Percentiles rank a stretch among this genome's conserved stretches.
These are phyloP conservation scores for Drosophila lacertosa DNA, from an alignment of 1,140 invertebrate genomes.

Conservation along the genomic window DNA sequence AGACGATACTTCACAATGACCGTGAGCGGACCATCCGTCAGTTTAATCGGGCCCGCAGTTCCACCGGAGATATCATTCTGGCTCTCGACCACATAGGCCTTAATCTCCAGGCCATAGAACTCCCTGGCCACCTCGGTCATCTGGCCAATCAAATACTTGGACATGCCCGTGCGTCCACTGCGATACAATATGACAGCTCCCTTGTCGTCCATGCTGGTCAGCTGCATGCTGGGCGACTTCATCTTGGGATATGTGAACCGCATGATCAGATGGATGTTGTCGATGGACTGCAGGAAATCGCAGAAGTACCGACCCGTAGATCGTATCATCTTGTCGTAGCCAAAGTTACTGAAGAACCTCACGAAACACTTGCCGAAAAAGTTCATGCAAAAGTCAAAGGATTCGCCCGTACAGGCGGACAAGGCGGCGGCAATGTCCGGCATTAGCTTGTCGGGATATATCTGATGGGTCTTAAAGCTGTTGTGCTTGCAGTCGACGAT, in stretches of 20 bases:
- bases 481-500: conserved; percentile 88
- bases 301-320: conserved; percentile 94
- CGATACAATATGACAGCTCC: conserved; percentile 93
- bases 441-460: conserved; percentile 92
- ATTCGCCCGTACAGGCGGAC: conserved; percentile 84
- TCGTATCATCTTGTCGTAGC: conserved; percentile 92
- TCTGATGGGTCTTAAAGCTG: conserved; percentile 92
- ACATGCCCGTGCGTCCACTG: conserved; percentile 90
- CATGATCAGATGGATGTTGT: conserved; percentile 95
- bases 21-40: conserved; percentile 85
- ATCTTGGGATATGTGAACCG: conserved; percentile 95
- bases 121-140: conserved; percentile 91
- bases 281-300: conserved; percentile 94
- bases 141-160: conserved; percentile 94
- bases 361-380: conserved; percentile 95
- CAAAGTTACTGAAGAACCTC: conserved; percentile 93
- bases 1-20: conserved; percentile 89
- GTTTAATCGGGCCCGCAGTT: conserved; percentile 75
- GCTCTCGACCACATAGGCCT: conserved; percentile 89
- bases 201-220: conserved; percentile 90
- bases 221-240: conserved; percentile 95
- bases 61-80: conserved; percentile 84
- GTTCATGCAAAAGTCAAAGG: conserved; percentile 90
- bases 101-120: conserved; percentile 90
- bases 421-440: conserved; percentile 89